These are phyloP conservation scores for Dolichotis patagonum DNA, from an alignment of 2,113 vertebrate genomes.

Conservation along the genomic window DNA sequence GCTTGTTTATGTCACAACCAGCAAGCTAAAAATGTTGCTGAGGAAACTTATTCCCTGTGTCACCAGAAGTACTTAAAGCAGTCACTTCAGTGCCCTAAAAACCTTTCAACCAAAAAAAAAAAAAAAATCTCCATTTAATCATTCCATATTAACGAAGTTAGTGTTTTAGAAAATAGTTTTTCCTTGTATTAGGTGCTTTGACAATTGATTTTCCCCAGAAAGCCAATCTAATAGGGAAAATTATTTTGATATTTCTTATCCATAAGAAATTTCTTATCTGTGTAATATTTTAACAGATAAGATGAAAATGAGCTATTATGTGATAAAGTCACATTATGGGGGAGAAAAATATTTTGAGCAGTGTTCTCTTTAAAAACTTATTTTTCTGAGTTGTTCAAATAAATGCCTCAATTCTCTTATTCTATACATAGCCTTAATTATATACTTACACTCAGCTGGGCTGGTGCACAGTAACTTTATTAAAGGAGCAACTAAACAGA, in stretches of 20 bases:
- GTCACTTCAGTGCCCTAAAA: neutral
- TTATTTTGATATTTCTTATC: conserved; percentile 51
- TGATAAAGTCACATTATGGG: conserved; percentile 16
- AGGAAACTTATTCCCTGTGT: neutral
- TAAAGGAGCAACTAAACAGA: conserved; percentile 17
- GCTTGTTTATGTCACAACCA: neutral
- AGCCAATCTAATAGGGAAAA: conserved; percentile 33
- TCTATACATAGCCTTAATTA: conserved; percentile 69
- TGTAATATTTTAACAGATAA: conserved; percentile 47
- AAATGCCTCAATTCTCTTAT: conserved; percentile 52
- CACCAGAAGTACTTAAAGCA: neutral
- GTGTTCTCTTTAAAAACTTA: conserved; percentile 54
- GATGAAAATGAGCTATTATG: conserved; percentile 26
- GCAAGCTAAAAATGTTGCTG: neutral
- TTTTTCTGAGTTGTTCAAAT: conserved; percentile 58
- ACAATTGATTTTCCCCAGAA: conserved; percentile 52
- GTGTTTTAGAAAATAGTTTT: conserved; percentile 29
- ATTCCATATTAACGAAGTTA: neutral
- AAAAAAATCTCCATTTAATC: neutral
- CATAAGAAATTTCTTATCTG: conserved; percentile 37
- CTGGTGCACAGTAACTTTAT: conserved; percentile 57
- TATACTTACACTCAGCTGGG: conserved; percentile 33
- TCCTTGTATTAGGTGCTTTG: conserved; percentile 63
- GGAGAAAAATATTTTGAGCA: conserved; percentile 16
- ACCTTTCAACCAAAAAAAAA: neutral